Evolutionary conservation across 2,888 invertebrate species (phyloP), one percentile per base, ranked within the genome.

Genomic region (Agonopterix heracliana): DNA sequence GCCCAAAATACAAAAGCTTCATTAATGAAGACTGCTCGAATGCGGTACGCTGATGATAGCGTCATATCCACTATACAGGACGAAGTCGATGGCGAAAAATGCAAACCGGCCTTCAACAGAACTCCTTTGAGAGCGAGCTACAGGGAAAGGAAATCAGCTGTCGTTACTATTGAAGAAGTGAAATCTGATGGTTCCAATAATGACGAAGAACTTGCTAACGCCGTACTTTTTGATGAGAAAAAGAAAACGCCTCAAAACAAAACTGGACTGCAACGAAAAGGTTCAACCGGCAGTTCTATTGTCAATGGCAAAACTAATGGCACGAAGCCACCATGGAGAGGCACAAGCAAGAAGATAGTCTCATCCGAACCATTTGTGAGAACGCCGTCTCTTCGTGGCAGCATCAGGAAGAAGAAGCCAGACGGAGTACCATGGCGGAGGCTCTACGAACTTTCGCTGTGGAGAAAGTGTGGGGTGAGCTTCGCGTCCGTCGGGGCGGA

Each of bases 1-100:
- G 75, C 89, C 10, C 90, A 90, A 53, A 88, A 89, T 34, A 92
- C 92, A 1, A 91, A 89, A 71, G 90, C 91, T 0, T 91, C 91
- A 1, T 70, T 89, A 41, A 91, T 91, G 69, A 92, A 91, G 70
- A 90, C 90, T 0, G 90, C 90, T 12, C 89, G 90, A 40, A 90
- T 91, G 90, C 71, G 90, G 53, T 90, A 90, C 54, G 75, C 89
- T 44, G 90, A 91, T 51, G 90, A 90, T 50, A 81, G 77, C 41
- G 68, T 72, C 2, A 71, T 80, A 52, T 69, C 75, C 2, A 61
- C 75, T 5, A 52, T 74, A 3, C 77, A 79, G 41, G 88, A 88
- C 50, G 88, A 88, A 67, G 70, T 87, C 3, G 88, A 88, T 41
- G 87, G 86, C 1, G 88, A 88, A 35, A 85, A 78, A 61, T 26